A percentile compares a stretch with the other conserved stretches of the same genome.
Conservation (phyloP, 2,113 vertebrate genomes). For the Caloenas nicobarica region DNA sequence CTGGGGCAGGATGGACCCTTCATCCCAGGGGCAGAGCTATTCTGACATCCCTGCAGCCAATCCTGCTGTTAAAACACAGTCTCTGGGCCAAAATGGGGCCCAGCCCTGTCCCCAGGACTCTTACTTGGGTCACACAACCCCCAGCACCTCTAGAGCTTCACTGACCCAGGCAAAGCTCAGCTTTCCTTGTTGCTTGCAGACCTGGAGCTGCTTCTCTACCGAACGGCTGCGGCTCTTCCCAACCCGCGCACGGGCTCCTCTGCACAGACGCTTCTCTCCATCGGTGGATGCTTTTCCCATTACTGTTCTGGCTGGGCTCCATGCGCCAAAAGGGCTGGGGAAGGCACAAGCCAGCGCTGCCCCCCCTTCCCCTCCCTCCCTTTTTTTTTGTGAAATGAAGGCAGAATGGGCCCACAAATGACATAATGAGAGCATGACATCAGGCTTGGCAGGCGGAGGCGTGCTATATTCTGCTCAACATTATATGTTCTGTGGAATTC, state of each 20-base stretch:
- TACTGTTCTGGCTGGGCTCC: slow-evolving; percentile 50
- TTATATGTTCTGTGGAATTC: not conserved
- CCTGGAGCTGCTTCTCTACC: not conserved
- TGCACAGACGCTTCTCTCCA: not conserved
- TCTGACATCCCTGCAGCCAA: no score
- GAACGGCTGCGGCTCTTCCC: rapidly evolving
- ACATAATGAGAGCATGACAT: slow-evolving; percentile 71
- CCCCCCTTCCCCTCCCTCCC: not conserved
- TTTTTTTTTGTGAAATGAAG: not conserved
- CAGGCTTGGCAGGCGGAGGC: slow-evolving; percentile 52
- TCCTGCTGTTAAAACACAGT: no score
- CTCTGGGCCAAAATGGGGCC: no score
- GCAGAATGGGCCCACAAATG: slow-evolving; percentile 51
- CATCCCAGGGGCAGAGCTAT: no score
- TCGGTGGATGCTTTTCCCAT: slow-evolving; percentile 60
- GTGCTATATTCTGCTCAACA: not conserved
- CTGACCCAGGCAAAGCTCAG: not conserved
- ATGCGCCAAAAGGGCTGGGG: slow-evolving; percentile 16
- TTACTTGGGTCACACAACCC: not conserved
- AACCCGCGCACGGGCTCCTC: not conserved
- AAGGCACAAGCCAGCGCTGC: slow-evolving; percentile 23
- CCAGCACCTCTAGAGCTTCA: not conserved
- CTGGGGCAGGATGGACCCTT: not conserved
- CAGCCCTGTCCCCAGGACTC: no score
- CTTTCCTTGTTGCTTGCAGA: not conserved